Conservation (phyloP, 2,797 vertebrate genomes). For the Spinibarbus caldwelli region DNA sequence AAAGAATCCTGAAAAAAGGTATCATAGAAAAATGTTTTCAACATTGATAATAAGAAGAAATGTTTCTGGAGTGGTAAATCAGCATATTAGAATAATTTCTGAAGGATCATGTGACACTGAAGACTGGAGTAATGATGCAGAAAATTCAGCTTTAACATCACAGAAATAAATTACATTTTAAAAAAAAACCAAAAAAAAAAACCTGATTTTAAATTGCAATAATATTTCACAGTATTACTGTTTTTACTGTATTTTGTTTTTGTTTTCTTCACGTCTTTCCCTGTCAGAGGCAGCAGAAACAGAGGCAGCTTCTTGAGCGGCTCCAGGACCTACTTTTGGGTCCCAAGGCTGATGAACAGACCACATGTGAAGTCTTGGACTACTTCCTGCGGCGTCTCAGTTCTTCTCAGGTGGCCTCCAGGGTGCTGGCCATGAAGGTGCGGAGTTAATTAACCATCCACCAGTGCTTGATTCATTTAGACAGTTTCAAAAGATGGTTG, state of each 20-base stretch:
- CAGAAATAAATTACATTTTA: too few relatives aligned
- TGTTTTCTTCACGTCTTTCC: background rate
- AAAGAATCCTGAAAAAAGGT: too few relatives aligned
- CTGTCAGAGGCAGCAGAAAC: constrained; percentile 93
- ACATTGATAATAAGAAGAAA: too few relatives aligned
- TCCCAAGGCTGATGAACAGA: constrained; percentile 94
- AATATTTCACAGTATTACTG: background rate
- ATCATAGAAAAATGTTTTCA: too few relatives aligned
- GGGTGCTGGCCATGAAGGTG: constrained; percentile 97
- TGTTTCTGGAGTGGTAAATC: too few relatives aligned
- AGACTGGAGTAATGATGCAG: too few relatives aligned
- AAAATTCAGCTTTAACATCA: too few relatives aligned
- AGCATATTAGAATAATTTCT: too few relatives aligned
- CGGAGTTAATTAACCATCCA: background rate
- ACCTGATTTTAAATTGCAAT: too few relatives aligned
- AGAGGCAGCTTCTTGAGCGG: constrained; percentile 92
- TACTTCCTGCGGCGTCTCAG: constrained; percentile 96
- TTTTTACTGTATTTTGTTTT: background rate
- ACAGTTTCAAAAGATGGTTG: background rate
- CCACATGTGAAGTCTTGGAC: constrained; percentile 96
- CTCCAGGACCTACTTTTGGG: constrained; percentile 95
- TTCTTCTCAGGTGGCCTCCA: constrained; percentile 94
- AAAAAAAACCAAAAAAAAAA: too few relatives aligned
- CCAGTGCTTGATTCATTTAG: background rate
- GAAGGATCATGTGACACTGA: too few relatives aligned